Base-by-base conservation (phyloP, 2,113 vertebrate species). In the Cercopithecus mona region DNA sequence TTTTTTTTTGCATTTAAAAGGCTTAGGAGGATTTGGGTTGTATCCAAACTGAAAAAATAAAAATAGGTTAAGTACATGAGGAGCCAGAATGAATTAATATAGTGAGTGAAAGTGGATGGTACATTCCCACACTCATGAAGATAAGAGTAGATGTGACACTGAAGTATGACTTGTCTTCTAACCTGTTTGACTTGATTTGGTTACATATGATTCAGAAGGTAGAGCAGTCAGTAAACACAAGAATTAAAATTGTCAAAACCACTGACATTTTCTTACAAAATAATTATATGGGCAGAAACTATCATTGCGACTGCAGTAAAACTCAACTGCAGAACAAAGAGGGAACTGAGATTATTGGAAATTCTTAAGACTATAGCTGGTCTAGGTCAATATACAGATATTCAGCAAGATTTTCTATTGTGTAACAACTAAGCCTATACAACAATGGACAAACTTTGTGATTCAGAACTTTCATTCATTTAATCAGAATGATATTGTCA, bases 141-240 rank as follows among this genome's bases (percentile, higher is more conserved):
- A 95, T 97, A 96, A 96, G 88, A 97, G 96, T 94, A 91, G 95
- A 95, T 91, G 94, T 95, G 94, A 92, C 75, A 84, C 80, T 73
- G 11, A 95, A 97, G 70, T 76, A 52, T 87, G 94, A 95, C 95
- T 93, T 97, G 97, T 94, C 97, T 97, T 88, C 93, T 90, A 97
- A 98, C 97, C 97, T 93, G 98, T 93, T 97, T 91, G 85, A 98
- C 97, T 98, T 98, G 97, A 96, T 97, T 95, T 76, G 76, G 93
- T 89, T 96, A 97, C 91, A 73, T 94, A 40, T 98, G 97, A 97
- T 97, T 98, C 97, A 97, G 94, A 96, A 96, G 70, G 66, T 16
- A 94, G 86, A 81, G 55, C n/a, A 94, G 97, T 97, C 88, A 17
- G 96, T 86, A 97, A 97, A 97, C 94, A 98, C 22, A 78, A 94